Percentiles rank a stretch among this genome's conserved stretches.
Evolutionary conservation across 2,888 invertebrate species (phyloP).

Genomic region (Catonia carolina): DNA sequence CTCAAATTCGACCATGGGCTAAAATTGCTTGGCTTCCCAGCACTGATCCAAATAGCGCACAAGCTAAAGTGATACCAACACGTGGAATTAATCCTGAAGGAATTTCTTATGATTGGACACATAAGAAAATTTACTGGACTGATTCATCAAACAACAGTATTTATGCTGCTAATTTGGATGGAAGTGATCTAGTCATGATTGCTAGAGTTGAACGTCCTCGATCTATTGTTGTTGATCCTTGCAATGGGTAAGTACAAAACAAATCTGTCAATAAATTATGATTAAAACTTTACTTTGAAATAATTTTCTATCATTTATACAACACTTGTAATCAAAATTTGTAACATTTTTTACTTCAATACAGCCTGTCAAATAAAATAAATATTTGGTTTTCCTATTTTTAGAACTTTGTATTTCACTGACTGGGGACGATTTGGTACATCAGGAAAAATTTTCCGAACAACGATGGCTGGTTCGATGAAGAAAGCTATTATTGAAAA

Average conservation of each 20-base stretch:
- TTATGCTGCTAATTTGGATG: slow-evolving; percentile 89
- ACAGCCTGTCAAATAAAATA: no score
- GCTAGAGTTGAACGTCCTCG: slow-evolving; percentile 87
- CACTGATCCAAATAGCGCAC: slow-evolving; percentile 55
- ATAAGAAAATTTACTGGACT: slow-evolving; percentile 96
- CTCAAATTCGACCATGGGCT: slow-evolving; percentile 88
- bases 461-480: slow-evolving; percentile 94
- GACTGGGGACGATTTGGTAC: slow-evolving; percentile 94
- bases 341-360: neutral
- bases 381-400: no score
- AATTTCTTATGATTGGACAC: slow-evolving; percentile 96
- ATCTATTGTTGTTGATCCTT: slow-evolving; percentile 94
- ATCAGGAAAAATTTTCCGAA: slow-evolving; percentile 86
- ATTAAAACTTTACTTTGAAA: no score
- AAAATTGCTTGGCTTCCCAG: slow-evolving; percentile 76
- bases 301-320: no score
- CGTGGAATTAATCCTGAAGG: slow-evolving; percentile 88
- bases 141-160: slow-evolving; percentile 92
- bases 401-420: slow-evolving; percentile 78
- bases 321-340: neutral
- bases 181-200: slow-evolving; percentile 82
- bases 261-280: no score
- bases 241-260: slow-evolving; percentile 59
- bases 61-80: slow-evolving; percentile 61
- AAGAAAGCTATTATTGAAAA: slow-evolving; percentile 82